Percentiles rank a stretch among this genome's conserved stretches.
These are phyloP conservation scores for Geophilus truncorum DNA, from an alignment of 2,888 invertebrate genomes.

Conservation along the genomic window DNA sequence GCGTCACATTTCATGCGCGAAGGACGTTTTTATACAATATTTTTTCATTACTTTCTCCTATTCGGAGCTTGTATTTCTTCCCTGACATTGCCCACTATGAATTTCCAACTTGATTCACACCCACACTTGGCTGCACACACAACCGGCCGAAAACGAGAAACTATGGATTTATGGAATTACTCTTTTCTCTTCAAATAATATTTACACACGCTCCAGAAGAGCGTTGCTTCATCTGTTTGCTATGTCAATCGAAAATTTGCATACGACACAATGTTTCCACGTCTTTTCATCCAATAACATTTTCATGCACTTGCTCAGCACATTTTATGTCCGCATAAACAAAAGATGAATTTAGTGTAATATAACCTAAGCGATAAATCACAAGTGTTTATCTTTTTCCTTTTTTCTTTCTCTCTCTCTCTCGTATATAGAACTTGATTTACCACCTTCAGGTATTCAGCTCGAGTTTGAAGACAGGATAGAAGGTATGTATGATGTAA, in stretches of 20 bases:
- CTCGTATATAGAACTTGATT: slow-evolving; percentile 18
- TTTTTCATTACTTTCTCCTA: background rate
- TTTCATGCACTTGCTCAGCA: background rate
- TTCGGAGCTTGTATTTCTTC: background rate
- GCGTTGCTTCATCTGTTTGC: background rate
- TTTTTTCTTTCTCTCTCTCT: background rate
- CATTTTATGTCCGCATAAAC: background rate
- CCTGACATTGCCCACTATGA: background rate
- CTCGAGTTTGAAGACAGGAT: slow-evolving; percentile 28
- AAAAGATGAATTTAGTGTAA: slow-evolving; percentile 2
- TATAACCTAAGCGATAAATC: background rate
- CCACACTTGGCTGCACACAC: background rate
- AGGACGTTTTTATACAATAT: background rate
- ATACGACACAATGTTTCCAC: background rate
- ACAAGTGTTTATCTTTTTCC: background rate
- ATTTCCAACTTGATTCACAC: background rate
- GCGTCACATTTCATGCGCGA: background rate
- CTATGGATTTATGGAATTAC: background rate
- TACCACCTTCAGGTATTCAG: slow-evolving; percentile 22
- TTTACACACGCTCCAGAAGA: background rate
- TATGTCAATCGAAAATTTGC: background rate
- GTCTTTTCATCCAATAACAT: background rate
- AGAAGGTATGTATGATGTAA: slow-evolving; percentile 25
- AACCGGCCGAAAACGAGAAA: background rate
- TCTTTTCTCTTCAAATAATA: background rate